These are phyloP conservation scores for Epizoanthus scotinus DNA, from an alignment of 92 coral and sea anemone species.

Conservation along the genomic window DNA sequence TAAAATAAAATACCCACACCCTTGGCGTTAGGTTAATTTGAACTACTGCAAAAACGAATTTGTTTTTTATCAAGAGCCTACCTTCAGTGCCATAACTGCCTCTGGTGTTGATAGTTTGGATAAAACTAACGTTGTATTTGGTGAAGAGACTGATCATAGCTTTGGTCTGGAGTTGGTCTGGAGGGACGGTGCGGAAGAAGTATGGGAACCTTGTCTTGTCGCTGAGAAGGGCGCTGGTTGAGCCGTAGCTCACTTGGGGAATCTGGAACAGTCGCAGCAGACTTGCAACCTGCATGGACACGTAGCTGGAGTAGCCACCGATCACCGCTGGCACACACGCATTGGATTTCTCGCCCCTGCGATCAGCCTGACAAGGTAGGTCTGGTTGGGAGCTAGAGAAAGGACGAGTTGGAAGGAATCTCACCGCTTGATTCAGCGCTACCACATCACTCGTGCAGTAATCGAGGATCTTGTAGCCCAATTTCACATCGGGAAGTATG, in stretches of 20 bases:
- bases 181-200: slow-evolving; percentile 48
- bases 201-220: slow-evolving; percentile 43
- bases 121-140: slow-evolving; percentile 46
- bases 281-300: slow-evolving; percentile 41
- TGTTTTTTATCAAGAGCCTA: background rate
- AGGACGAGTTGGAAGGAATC: slow-evolving; percentile 23
- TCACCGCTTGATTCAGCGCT: slow-evolving; percentile 53
- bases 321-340: slow-evolving; percentile 35
- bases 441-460: slow-evolving; percentile 44
- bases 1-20: no score
- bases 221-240: slow-evolving; percentile 49
- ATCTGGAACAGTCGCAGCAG: slow-evolving; percentile 38
- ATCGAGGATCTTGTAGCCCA: slow-evolving; percentile 54
- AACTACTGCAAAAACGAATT: background rate
- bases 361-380: background rate
- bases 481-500: slow-evolving; percentile 37
- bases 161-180: slow-evolving; percentile 36
- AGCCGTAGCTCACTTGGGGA: slow-evolving; percentile 51
- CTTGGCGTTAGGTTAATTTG: no score
- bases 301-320: slow-evolving; percentile 30
- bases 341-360: background rate
- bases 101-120: slow-evolving; percentile 37
- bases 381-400: background rate
- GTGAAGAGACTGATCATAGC: slow-evolving; percentile 39
- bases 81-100: slow-evolving; percentile 46